Percentiles rank a stretch among this genome's conserved stretches.
Evolutionary conservation across 2,113 vertebrate species (phyloP).

Genomic region (Nannobrachium achirus): DNA sequence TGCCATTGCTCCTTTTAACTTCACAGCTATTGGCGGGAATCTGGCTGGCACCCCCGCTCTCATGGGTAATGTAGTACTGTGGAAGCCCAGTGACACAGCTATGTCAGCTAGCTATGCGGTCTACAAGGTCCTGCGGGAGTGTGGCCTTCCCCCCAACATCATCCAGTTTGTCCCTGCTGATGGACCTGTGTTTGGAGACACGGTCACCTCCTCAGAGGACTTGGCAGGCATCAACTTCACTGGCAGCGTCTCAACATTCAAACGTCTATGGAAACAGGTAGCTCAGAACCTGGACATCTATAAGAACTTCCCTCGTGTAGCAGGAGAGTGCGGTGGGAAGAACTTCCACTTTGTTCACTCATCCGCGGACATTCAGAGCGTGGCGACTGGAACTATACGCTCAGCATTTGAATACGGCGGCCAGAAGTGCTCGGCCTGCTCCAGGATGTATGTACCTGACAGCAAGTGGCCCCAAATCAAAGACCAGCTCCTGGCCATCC

Average conservation of each 20-base stretch:
- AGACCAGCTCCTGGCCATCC: conserved; percentile 84
- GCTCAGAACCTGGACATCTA: conserved; percentile 90
- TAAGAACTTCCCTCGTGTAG: conserved; percentile 89
- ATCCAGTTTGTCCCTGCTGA: conserved; percentile 93
- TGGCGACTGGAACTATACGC: conserved; percentile 89
- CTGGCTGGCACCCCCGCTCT: conserved; percentile 89
- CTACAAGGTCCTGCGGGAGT: conserved; percentile 86
- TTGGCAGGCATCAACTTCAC: conserved; percentile 96
- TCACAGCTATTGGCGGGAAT: conserved; percentile 97
- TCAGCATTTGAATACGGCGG: conserved; percentile 94
- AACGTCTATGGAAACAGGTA: conserved; percentile 93
- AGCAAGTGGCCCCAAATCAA: conserved; percentile 90
- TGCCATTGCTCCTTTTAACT: conserved; percentile 95
- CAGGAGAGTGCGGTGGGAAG: conserved; percentile 97
- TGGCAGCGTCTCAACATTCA: conserved; percentile 95
- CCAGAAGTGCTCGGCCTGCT: conserved; percentile 97
- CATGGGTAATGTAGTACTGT: conserved; percentile 97
- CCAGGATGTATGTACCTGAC: conserved; percentile 90
- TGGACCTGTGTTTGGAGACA: conserved; percentile 89
- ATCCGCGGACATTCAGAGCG: conserved; percentile 86
- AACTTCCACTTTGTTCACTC: conserved; percentile 96
- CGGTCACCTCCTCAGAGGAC: conserved; percentile 87
- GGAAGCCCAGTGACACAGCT: conserved; percentile 95
- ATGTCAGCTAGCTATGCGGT: conserved; percentile 90
- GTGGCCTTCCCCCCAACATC: conserved; percentile 89